Base-by-base conservation (phyloP, 2,113 vertebrate genomes). In the Alaudala cheleensis region DNA sequence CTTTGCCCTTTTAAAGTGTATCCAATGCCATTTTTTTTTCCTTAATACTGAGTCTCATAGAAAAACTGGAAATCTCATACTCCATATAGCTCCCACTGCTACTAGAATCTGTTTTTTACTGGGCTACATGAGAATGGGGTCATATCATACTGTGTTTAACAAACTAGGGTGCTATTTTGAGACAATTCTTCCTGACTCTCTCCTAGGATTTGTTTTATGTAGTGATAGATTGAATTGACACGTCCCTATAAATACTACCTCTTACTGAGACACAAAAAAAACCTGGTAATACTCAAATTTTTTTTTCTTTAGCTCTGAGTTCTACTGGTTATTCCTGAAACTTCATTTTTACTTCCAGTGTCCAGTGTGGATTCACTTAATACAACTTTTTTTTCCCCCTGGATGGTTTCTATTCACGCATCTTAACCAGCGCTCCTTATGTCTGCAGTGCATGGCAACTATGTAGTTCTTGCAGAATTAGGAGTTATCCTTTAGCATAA, bases 401-500 rank as follows among this genome's bases (percentile, higher is more conserved):
- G 10, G 16, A 34, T 85, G 31, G 44, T 29, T 94, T 86, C 9
- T 13, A 53, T 77, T 87, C 26, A 67, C 60, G 10, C 12, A 42
- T 84, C 76, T 95, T 82, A 56, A 74, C 71, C 29, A 37, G 40
- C 49, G 58, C 54, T 92, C 20, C 50, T 80, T 62, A 86, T 39
- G 22, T 49, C 40, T 93, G 40, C 37, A 42, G 54, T 81, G 56
- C 80, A 88, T 80, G 72, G 44, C 24, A 73, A 83, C 14, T 22
- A 44, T 37, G 42, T 88, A 58, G 42, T 80, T 67, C 44, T 39
- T 93, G 45, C 58, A 80, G 64, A 90, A 90, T 87, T 72, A 88
- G 62, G 73, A 34, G 33, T 85, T 94, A 92, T 61, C 74, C 57
- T 92, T 93, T 87, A 86, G 69, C 74, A 69, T 91, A 88, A 94